Evolutionary conservation across 2,888 invertebrate genomes (phyloP).

Genomic region (Neuroscelio doddi): DNA sequence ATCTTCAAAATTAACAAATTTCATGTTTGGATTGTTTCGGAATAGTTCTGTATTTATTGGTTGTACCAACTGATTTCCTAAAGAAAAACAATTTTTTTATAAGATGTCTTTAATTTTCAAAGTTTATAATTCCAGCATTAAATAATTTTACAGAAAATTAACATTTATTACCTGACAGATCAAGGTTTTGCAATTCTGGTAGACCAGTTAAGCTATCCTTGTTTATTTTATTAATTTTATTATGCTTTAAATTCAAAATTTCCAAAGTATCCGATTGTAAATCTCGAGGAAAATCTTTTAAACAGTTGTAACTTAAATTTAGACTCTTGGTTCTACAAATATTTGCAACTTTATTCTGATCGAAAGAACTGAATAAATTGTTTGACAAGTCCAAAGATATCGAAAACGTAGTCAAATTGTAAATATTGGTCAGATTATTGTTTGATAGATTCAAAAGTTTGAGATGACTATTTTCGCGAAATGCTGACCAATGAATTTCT

Average conservation of each 20-base stretch:
- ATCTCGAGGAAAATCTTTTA: conserved; percentile 77
- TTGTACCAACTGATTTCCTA: too few relatives aligned
- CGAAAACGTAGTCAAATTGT: conserved; percentile 50
- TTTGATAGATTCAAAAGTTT: conserved; percentile 77
- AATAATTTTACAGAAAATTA: too few relatives aligned
- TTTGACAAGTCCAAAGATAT: conserved; percentile 56
- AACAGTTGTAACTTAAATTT: conserved; percentile 79
- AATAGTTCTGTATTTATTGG: too few relatives aligned
- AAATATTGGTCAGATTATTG: conserved; percentile 57
- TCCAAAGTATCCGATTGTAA: conserved; percentile 77
- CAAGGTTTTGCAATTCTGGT: conserved; percentile 76
- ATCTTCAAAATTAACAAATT: conserved; percentile 78
- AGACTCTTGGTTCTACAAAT: conserved; percentile 77
- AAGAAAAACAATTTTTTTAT: too few relatives aligned
- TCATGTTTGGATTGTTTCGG: conserved; percentile 75
- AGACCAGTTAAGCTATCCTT: conserved; percentile 79
- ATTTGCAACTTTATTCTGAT: conserved; percentile 43
- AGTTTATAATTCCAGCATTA: too few relatives aligned
- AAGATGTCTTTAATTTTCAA: too few relatives aligned
- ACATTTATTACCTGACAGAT: conserved; percentile 76
- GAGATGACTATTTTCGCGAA: conserved; percentile 77
- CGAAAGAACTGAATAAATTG: conserved; percentile 54
- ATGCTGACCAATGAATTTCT: conserved; percentile 75
- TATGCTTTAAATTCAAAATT: conserved; percentile 75
- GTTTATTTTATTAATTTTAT: conserved; percentile 76